Evolutionary conservation across 2,113 vertebrate genomes (phyloP).

Genomic region (Mandrillus leucophaeus): DNA sequence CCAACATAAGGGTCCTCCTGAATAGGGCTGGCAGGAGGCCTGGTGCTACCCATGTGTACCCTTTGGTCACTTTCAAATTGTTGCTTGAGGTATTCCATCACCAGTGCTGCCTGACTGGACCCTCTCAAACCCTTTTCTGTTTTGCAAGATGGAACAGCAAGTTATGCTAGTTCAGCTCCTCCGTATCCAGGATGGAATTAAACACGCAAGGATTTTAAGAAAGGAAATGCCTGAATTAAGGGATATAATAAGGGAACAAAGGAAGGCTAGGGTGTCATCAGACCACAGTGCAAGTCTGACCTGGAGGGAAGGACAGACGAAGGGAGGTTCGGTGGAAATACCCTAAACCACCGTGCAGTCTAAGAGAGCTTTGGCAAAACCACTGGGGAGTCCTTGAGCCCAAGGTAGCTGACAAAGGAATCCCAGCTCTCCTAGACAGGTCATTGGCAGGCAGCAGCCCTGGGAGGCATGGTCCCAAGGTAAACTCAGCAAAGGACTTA

Average conservation of each 20-base stretch:
- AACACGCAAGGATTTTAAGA: neutral
- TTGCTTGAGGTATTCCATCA: neutral
- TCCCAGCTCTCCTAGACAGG: neutral
- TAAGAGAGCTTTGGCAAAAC: neutral
- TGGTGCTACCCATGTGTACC: rapidly evolving
- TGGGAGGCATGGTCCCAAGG: neutral
- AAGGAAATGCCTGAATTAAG: neutral
- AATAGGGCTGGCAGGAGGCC: neutral
- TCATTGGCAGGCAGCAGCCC: neutral
- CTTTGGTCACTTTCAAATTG: neutral
- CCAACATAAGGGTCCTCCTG: neutral
- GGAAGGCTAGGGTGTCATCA: neutral
- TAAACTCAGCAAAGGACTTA: neutral
- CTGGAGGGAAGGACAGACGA: neutral
- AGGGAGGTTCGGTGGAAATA: neutral
- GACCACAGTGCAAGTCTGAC: neutral
- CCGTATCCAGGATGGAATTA: neutral
- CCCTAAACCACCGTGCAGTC: no score
- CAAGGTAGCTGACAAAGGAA: neutral
- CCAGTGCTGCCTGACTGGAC: neutral
- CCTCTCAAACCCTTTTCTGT: neutral
- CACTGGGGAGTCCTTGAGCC: neutral
- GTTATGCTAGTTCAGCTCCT: neutral
- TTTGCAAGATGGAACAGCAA: neutral
- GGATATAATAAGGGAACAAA: neutral